Conservation (phyloP, 1,140 invertebrate genomes). For the Helicoverpa armigera region DNA sequence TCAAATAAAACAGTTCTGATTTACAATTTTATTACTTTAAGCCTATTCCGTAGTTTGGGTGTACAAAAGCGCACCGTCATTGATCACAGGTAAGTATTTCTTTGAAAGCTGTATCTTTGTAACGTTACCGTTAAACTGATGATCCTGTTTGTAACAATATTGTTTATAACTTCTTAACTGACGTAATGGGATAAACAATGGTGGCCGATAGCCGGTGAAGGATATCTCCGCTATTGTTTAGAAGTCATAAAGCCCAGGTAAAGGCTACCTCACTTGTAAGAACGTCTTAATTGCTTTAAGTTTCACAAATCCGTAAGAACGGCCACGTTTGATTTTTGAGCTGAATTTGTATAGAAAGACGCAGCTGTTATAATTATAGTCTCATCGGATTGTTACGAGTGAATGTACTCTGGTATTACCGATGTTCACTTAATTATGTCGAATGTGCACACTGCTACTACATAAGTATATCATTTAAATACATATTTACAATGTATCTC, state of each 20-base stretch:
- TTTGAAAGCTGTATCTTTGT: constrained; percentile 54
- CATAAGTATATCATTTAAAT: background rate
- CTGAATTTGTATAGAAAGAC: background rate
- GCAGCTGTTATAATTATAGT: no score
- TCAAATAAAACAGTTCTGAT: constrained; percentile 6
- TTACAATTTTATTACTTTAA: constrained; percentile 37
- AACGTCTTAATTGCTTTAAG: constrained; percentile 28
- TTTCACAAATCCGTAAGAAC: constrained; percentile 12
- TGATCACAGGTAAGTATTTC: constrained; percentile 69
- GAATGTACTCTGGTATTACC: no score
- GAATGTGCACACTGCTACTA: background rate
- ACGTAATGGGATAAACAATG: constrained; percentile 82
- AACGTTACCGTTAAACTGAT: constrained; percentile 74
- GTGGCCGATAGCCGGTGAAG: constrained; percentile 38
- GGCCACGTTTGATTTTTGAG: constrained; percentile 1
- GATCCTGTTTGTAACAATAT: constrained; percentile 73
- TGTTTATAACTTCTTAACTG: constrained; percentile 70
- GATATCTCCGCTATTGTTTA: constrained; percentile 69
- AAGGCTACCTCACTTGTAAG: constrained; percentile 72
- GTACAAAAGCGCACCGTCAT: constrained; percentile 40
- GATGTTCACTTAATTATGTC: background rate
- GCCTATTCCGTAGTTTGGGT: background rate
- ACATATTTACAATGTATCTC: constrained; percentile 11
- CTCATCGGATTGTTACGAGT: no score
- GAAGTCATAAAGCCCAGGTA: constrained; percentile 80